Base-by-base conservation (phyloP, 2,888 invertebrate genomes). In the Bedellia somnulentella region DNA sequence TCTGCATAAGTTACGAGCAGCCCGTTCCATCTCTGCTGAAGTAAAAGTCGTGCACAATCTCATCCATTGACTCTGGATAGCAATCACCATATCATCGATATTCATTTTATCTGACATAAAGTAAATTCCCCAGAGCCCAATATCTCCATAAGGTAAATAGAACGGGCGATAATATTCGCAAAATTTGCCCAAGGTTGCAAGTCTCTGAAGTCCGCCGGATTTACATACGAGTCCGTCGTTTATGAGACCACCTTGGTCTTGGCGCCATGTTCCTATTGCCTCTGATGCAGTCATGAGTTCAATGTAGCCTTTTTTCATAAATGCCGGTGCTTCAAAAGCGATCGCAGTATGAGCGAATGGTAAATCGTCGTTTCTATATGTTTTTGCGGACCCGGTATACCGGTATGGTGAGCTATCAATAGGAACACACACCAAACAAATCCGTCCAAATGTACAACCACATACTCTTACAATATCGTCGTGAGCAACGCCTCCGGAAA, bases 401-500 rank as follows among this genome's bases (percentile, higher is more conserved):
- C 50, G 42, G 18, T 35, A 14, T 46, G 52, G 32, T 33, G 53
- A 12, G 37, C 9, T 1, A 44, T 45, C 31, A 44, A 41, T 2
- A 54, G 54, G 4, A 49, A 54, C 0, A 54, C 53, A 30, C 40
- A 57, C 0, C 59, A 46, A 9, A 5, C n/a, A 21, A 26, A 26
- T n/a, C 6, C 12, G 10, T 15, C 26, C 26, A 17, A 26, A 29
- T n/a, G 21, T 36, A 37, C 1, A 47, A 47, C 0, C 57, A 2
- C 84, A 86, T 15, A 81, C 53, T 11, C 73, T 56, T 12, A 81
- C 77, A 30, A 89, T 60, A 30, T 81, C 61, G 0, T 79, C 60
- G 43, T 90, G 89, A 27, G 80, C 56, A 1, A 89, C 80, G 21
- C 82, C 81, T 31, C 85, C 89, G 23, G 88, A 85, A 24, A 81